Base-by-base conservation (phyloP, 2,113 vertebrate genomes). In the Trematomus loennbergii region DNA sequence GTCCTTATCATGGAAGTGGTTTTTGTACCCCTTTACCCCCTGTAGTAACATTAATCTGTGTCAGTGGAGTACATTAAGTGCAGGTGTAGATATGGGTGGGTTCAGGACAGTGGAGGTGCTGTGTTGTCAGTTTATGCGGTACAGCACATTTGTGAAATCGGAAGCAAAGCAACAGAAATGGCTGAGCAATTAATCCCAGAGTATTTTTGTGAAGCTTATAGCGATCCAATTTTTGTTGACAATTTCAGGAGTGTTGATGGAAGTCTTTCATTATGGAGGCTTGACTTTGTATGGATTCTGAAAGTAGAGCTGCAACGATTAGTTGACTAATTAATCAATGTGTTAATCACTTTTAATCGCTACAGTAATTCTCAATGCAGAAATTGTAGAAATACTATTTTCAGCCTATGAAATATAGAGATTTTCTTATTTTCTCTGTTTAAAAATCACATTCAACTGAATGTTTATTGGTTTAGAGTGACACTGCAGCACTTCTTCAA, bases 21-120 rank as follows among this genome's bases (percentile, higher is more conserved):
- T 46, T 48, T 46, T 4, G 9, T 61, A 29, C 16, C 49, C 11
- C 20, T 45, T 40, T 36, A 45, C 49, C 20, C 55, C 75, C 33
- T 36, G 65, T 13, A 59, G 59, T 18, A 79, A 67, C 81, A 69
- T 55, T 78, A 68, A 84, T 86, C 36, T 84, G 81, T 86, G 78
- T 86, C 87, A 86, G 72, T 91, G 79, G 79, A 69, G 79, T 88
- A 82, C 75, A 74, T 67, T 22, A 18, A 29, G 25, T 66, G 53
- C 60, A 85, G 50, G 71, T 71, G 72, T 59, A 49, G 62, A 18
- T 66, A 29, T 36, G 62, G 54, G 70, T 82, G 76, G 55, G 67
- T 73, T 16, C 75, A 71, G 60, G 49, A 81, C 73, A 67, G 36
- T 63, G 33, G 40, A 50, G 25, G 60, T 49, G 53, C 40, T 70